Percentiles rank a stretch among this genome's conserved stretches.
Conservation (phyloP, 2,797 vertebrate species). For the Pseudochaenichthys georgianus region DNA sequence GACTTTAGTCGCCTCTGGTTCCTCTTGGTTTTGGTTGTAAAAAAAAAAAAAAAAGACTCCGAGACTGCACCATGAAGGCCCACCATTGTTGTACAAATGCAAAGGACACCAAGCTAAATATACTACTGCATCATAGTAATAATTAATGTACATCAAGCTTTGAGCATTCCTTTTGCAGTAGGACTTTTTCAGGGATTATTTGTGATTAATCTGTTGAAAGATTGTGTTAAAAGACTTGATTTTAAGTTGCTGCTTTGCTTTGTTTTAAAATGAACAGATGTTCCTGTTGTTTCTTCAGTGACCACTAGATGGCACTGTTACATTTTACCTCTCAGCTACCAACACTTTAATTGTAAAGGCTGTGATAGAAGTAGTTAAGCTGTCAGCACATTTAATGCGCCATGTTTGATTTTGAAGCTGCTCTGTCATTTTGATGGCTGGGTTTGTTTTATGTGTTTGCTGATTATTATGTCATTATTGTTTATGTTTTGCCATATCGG, state of each 20-base stretch:
- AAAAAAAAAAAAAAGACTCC: not conserved
- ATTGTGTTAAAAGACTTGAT: conserved; percentile 15
- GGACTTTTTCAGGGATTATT: conserved; percentile 22
- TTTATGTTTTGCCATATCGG: conserved; percentile 3
- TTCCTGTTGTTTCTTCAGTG: conserved; percentile 15
- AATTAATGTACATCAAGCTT: conserved; percentile 10
- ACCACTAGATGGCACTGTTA: conserved; percentile 61
- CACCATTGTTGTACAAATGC: conserved; percentile 1
- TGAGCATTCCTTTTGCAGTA: not conserved
- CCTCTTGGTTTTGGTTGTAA: not conserved
- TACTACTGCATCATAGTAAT: conserved; percentile 9
- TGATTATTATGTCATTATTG: not conserved
- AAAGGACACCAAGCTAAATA: not conserved
- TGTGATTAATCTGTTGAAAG: conserved; percentile 29
- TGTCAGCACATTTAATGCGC: conserved; percentile 20
- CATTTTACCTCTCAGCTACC: conserved; percentile 19
- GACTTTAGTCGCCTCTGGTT: not conserved
- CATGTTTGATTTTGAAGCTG: not conserved
- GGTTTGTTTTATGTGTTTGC: not conserved
- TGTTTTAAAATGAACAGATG: conserved; percentile 19
- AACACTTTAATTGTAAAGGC: conserved; percentile 48
- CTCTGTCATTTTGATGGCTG: not conserved
- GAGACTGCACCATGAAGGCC: not conserved
- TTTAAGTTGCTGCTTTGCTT: not conserved
- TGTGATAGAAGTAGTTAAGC: conserved; percentile 7